These are phyloP conservation scores for Desoria tigrina DNA, from an alignment of 2,888 invertebrate species.

Conservation along the genomic window DNA sequence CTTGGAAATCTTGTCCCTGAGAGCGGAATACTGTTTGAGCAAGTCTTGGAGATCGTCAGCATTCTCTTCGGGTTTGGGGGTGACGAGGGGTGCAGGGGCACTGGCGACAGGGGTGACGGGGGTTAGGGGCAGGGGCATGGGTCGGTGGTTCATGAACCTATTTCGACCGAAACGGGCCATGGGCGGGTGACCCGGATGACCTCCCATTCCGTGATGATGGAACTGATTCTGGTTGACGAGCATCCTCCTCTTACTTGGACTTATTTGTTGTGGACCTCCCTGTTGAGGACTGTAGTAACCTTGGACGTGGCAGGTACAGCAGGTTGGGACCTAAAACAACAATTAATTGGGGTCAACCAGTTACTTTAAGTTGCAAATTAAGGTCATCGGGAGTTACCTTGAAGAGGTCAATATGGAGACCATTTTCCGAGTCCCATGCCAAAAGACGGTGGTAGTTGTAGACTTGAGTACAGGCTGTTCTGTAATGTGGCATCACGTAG, in stretches of 20 bases:
- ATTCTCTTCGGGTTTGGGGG: constrained; percentile 21
- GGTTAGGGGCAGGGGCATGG: not conserved
- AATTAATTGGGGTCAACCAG: not conserved
- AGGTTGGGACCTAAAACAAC: constrained; percentile 68
- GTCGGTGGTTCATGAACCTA: constrained; percentile 6
- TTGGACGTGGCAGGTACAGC: constrained; percentile 79
- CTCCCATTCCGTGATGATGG: no score
- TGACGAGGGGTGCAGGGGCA: constrained; percentile 5
- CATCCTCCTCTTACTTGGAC: not conserved
- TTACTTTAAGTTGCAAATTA: no score
- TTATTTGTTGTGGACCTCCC: not conserved
- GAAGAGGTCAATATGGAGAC: constrained; percentile 80
- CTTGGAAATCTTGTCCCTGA: constrained; percentile 44
- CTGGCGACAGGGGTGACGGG: no score
- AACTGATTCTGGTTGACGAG: not conserved
- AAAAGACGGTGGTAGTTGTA: constrained; percentile 79
- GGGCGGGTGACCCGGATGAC: no score
- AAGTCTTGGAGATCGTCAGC: constrained; percentile 42
- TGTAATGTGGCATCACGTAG: constrained; percentile 75
- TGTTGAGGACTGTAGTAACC: constrained; percentile 61
- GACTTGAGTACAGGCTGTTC: constrained; percentile 78
- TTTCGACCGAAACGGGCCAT: not conserved
- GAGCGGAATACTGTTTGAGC: constrained; percentile 45
- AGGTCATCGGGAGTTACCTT: constrained; percentile 61
- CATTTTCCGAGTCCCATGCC: constrained; percentile 77